phyloP scores from a whole-genome alignment of 2,797 vertebrate species.

The Carduelis carduelis region DNA sequence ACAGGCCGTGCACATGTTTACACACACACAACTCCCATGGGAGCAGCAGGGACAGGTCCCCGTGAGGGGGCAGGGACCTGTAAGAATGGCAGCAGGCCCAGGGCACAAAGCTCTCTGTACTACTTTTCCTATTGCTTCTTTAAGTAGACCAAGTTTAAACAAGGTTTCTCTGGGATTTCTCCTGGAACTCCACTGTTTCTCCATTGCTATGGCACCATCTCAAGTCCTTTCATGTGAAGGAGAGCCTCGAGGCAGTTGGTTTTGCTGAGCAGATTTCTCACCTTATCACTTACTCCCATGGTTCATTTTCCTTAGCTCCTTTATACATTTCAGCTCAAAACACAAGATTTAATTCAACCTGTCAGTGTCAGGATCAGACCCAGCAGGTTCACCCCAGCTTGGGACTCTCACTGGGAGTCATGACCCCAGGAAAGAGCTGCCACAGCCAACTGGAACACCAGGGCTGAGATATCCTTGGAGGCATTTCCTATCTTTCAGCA shows the following conservation, averaged over 20 bases:
- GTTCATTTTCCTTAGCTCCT: background rate
- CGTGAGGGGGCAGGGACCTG: rapidly evolving
- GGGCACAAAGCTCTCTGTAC: background rate
- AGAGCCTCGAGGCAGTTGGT: background rate
- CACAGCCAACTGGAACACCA: background rate
- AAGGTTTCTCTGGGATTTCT: background rate
- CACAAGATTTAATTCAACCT: background rate
- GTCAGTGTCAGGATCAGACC: background rate
- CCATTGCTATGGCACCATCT: background rate
- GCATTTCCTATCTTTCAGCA: background rate
- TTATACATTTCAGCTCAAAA: background rate
- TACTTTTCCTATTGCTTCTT: background rate
- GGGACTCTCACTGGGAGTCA: background rate
- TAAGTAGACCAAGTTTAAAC: background rate
- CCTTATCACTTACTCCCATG: background rate
- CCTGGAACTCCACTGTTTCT: background rate
- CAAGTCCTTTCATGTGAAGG: background rate
- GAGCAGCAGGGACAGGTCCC: background rate
- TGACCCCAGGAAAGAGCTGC: background rate
- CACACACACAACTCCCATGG: rapidly evolving
- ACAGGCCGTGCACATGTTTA: rapidly evolving
- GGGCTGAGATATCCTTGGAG: background rate
- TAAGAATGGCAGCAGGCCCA: rapidly evolving
- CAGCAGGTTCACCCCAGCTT: background rate
- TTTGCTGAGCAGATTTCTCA: conserved; percentile 11